Evolutionary conservation across 2,113 vertebrate species (phyloP).

Genomic region (Eretmochelys imbricata): DNA sequence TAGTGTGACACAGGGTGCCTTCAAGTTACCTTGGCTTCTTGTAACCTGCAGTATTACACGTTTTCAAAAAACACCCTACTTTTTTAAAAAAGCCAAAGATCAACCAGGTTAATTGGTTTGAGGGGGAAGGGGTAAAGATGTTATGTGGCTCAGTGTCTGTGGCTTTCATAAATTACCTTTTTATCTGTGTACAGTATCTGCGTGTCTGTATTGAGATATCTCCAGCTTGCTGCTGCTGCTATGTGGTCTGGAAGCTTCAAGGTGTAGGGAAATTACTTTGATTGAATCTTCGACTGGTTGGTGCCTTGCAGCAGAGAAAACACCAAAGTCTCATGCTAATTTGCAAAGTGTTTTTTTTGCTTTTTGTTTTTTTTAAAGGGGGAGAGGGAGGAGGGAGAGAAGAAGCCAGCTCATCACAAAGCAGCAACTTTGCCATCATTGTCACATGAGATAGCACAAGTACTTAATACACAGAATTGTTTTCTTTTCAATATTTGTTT

Average conservation of each 20-base stretch:
- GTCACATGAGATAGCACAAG: conserved; percentile 4
- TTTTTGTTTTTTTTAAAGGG: not conserved
- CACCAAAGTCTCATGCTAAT: conserved; percentile 64
- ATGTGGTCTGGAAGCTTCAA: conserved; percentile 31
- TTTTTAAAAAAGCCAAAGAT: conserved; percentile 77
- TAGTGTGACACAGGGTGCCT: conserved; percentile 74
- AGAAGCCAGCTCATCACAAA: conserved; percentile 7
- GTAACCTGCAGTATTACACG: conserved; percentile 70
- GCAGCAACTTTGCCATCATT: conserved; percentile 50
- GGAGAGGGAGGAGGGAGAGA: not conserved
- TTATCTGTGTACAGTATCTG: conserved; percentile 39
- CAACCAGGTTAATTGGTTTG: conserved; percentile 53
- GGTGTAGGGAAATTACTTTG: conserved; percentile 23
- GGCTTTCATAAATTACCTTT: conserved; percentile 51
- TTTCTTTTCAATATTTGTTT: not conserved
- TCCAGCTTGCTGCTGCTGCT: conserved; percentile 60
- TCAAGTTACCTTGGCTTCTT: conserved; percentile 64
- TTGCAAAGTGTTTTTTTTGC: not conserved
- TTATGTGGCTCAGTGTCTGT: conserved; percentile 51
- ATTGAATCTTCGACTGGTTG: conserved; percentile 40
- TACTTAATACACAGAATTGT: not conserved
- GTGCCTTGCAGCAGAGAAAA: conserved; percentile 64
- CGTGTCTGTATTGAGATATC: conserved; percentile 22
- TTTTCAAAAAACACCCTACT: conserved; percentile 18
- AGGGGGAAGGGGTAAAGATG: conserved; percentile 20